Conservation (phyloP, 1,140 invertebrate genomes). For the Drosophila seguyi region DNA sequence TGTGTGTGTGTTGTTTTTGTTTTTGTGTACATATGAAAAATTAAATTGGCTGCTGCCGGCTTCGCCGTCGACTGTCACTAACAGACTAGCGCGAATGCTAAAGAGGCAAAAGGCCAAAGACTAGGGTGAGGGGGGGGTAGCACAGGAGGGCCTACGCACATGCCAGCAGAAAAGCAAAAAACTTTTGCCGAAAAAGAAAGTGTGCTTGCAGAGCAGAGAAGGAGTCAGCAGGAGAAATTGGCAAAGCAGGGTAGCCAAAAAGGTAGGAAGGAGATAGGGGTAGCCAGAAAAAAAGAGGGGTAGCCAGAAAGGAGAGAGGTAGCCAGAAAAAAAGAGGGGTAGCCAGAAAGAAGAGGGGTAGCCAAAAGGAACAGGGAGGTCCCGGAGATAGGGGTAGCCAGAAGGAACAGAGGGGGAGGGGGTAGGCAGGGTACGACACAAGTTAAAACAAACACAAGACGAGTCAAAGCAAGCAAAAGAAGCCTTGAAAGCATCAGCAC, state of each 20-base stretch:
- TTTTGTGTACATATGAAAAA: conserved; percentile 64
- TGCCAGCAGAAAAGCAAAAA: conserved; percentile 50
- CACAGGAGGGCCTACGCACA: conserved; percentile 22
- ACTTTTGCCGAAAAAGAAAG: conserved; percentile 58
- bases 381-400: background rate
- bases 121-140: background rate
- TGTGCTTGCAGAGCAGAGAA: conserved; percentile 16
- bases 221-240: no score
- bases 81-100: conserved; percentile 47
- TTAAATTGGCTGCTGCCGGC: conserved; percentile 63
- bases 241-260: background rate
- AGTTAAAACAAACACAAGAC: conserved; percentile 51
- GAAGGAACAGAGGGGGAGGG: background rate
- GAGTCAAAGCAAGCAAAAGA: conserved; percentile 13
- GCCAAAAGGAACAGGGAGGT: no score
- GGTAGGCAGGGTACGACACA: conserved; percentile 14
- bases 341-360: no score
- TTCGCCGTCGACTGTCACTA: conserved; percentile 49
- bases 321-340: background rate
- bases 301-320: no score
- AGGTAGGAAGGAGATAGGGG: background rate
- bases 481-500: background rate
- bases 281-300: background rate
- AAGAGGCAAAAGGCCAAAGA: conserved; percentile 18
- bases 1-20: conserved; percentile 8